Evolutionary conservation across 2,888 invertebrate species (phyloP).

Genomic region (Drosophila maculinotata): DNA sequence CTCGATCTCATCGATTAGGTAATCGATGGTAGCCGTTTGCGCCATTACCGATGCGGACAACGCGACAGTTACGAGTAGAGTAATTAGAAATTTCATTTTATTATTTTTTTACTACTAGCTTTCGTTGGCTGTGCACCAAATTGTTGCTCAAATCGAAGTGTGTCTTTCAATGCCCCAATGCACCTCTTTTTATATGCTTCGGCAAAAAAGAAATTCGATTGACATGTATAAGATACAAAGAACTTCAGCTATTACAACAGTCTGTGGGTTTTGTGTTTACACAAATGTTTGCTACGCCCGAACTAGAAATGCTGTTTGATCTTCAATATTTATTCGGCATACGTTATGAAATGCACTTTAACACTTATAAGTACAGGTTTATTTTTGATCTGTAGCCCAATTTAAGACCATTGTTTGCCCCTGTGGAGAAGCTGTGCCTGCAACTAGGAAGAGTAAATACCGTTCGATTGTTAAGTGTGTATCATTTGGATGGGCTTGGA

Average conservation of each 20-base stretch:
- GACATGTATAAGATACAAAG: not conserved
- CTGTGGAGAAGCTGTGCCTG: conserved; percentile 3
- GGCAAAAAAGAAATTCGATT: not conserved
- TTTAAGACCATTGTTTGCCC: conserved; percentile 27
- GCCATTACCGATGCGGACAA: conserved; percentile 21
- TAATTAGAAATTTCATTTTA: conserved; percentile 59
- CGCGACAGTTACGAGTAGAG: conserved; percentile 36
- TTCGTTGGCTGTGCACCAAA: conserved; percentile 26
- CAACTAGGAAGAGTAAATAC: conserved; percentile 7
- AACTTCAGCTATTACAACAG: conserved; percentile 36
- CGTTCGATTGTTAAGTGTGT: conserved; percentile 4
- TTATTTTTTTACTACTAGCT: conserved; percentile 4
- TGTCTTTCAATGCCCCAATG: conserved; percentile 32
- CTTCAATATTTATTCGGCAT: conserved; percentile 30
- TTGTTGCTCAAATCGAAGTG: conserved; percentile 53
- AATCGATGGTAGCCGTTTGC: not conserved
- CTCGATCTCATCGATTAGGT: not conserved
- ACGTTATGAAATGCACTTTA: conserved; percentile 50
- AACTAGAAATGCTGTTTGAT: conserved; percentile 10
- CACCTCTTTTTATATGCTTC: conserved; percentile 52
- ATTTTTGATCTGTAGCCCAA: conserved; percentile 27
- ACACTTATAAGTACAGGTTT: not conserved
- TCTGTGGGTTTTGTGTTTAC: conserved; percentile 39
- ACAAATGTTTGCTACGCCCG: conserved; percentile 46
- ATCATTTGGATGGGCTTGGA: conserved; percentile 1